These are phyloP conservation scores for Mobula hypostoma DNA, from an alignment of 2,113 vertebrate genomes.

Conservation along the genomic window DNA sequence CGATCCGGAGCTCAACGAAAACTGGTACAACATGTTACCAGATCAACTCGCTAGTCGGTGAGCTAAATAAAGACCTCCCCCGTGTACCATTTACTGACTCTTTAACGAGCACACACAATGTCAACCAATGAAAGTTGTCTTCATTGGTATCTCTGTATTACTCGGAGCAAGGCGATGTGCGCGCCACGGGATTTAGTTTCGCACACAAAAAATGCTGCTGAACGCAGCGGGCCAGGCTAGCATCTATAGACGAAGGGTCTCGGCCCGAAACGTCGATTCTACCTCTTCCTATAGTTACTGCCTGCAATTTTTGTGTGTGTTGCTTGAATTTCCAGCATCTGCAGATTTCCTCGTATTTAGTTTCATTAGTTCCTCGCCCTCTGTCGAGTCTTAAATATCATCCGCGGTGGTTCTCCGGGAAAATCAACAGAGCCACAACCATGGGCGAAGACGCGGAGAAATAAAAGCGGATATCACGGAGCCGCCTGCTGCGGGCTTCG, in stretches of 20 bases:
- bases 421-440: no score
- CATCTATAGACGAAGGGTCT: no score
- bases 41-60: not conserved
- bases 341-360: no score
- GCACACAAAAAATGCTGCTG: no score
- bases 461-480: no score
- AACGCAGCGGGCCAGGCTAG: no score
- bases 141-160: not conserved
- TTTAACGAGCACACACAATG: not conserved
- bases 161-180: not conserved
- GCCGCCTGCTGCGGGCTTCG: not conserved
- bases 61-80: not conserved
- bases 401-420: not conserved
- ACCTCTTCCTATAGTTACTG: no score
- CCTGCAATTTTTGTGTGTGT: no score
- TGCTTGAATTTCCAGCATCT: no score
- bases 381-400: not conserved
- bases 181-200: not conserved
- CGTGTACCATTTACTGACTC: not conserved
- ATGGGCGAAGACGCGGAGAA: no score
- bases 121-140: not conserved
- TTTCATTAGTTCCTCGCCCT: not conserved
- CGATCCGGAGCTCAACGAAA: not conserved
- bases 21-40: constrained; percentile 20
- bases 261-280: no score